A percentile compares a stretch with the other conserved stretches of the same genome.
Evolutionary conservation across 2,888 invertebrate genomes (phyloP).

Genomic region (Bellardia bayeri): DNA sequence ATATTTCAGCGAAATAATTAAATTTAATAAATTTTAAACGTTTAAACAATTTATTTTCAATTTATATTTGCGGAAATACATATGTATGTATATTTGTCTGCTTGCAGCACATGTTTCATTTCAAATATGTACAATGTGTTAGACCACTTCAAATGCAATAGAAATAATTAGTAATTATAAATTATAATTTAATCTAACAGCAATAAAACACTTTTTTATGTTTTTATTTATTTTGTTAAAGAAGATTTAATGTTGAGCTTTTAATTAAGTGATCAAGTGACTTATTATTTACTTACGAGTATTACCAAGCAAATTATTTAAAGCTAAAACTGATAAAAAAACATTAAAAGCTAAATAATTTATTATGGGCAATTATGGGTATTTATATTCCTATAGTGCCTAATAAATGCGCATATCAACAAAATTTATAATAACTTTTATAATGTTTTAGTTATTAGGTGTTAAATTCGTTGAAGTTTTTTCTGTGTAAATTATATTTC

Average conservation of each 20-base stretch:
- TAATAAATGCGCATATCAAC: too few species aligned
- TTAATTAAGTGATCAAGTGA: conserved; percentile 10
- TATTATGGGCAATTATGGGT: too few species aligned
- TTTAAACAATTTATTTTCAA: too few species aligned
- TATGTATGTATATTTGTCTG: background rate
- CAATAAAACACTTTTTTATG: conserved; percentile 9
- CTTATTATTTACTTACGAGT: background rate
- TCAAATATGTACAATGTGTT: background rate
- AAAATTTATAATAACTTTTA: too few species aligned
- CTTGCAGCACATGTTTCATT: background rate
- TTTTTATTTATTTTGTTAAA: background rate
- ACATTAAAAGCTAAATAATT: too few species aligned
- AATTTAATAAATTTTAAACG: background rate
- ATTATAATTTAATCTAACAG: conserved; percentile 1
- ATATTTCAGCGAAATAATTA: too few species aligned
- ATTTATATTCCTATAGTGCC: too few species aligned
- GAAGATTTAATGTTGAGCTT: background rate
- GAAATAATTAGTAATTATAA: conserved; percentile 8
- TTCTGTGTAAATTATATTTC: too few species aligned
- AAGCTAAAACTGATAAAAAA: too few species aligned
- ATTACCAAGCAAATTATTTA: too few species aligned
- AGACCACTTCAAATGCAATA: background rate
- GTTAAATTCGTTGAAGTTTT: too few species aligned
- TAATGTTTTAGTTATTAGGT: too few species aligned
- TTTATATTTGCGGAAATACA: background rate